phyloP scores from a whole-genome alignment of 2,888 invertebrate species.

The Perizoma affinitatum region DNA sequence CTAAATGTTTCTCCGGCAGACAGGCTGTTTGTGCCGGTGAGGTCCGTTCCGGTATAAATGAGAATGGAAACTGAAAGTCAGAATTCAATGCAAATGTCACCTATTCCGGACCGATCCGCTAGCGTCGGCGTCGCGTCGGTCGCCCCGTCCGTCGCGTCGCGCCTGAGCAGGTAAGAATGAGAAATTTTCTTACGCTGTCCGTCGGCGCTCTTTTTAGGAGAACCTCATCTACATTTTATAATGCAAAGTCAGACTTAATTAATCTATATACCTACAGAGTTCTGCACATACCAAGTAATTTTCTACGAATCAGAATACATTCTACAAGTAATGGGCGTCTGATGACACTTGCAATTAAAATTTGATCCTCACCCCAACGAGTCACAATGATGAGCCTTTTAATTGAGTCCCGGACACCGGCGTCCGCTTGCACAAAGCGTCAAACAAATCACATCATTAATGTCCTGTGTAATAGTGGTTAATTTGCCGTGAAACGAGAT shows the following conservation, averaged over 20 bases:
- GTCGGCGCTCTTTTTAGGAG: no score
- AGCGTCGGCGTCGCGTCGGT: no score
- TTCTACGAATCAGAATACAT: slow-evolving; percentile 37
- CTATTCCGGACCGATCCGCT: no score
- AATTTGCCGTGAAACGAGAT: slow-evolving; percentile 24
- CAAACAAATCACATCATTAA: slow-evolving; percentile 45
- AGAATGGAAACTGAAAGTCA: no score
- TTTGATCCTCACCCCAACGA: slow-evolving; percentile 46
- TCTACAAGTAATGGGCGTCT: slow-evolving; percentile 45
- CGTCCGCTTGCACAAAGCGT: slow-evolving; percentile 45
- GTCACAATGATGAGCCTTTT: slow-evolving; percentile 59
- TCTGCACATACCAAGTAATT: slow-evolving; percentile 8
- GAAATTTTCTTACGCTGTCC: no score
- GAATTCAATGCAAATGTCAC: no score
- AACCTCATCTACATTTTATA: slow-evolving; percentile 5
- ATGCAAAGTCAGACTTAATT: slow-evolving; percentile 15
- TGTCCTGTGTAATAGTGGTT: slow-evolving; percentile 28
- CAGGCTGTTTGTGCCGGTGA: no score
- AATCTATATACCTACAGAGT: slow-evolving; percentile 6
- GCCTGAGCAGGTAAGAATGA: no score
- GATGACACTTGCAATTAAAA: slow-evolving; percentile 55
- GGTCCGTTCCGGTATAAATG: no score
- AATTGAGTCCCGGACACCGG: slow-evolving; percentile 57
- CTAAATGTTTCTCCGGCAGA: no score
- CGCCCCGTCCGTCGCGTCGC: no score